Evolutionary conservation across 2,888 invertebrate species (phyloP).

Genomic region (Spilarctia lutea): DNA sequence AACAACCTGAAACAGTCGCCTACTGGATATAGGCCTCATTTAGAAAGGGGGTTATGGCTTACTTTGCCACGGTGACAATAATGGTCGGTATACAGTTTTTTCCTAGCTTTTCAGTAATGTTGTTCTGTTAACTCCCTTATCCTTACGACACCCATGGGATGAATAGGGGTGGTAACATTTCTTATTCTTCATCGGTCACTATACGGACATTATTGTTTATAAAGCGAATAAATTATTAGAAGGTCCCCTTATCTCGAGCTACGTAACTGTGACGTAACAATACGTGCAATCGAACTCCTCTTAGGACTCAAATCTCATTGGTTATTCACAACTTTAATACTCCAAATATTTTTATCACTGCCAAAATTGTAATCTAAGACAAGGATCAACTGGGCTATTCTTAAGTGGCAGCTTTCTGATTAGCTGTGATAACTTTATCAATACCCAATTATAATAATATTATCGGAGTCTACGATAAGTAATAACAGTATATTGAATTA

Average conservation of each 20-base stretch:
- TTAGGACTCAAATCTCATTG: not conserved
- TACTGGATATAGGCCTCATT: too few relatives aligned
- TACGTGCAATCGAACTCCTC: not conserved
- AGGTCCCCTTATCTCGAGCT: not conserved
- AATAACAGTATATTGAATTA: slow-evolving; percentile 5
- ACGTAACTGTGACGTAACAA: not conserved
- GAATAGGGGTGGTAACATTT: too few relatives aligned
- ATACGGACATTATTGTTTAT: not conserved
- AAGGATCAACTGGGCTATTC: slow-evolving; percentile 8
- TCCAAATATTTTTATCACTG: not conserved
- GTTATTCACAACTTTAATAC: not conserved
- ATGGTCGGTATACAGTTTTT: too few relatives aligned
- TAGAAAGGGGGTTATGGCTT: too few relatives aligned
- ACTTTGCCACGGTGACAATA: too few relatives aligned
- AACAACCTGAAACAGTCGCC: too few relatives aligned
- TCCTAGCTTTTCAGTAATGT: too few relatives aligned
- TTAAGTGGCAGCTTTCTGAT: slow-evolving; percentile 12
- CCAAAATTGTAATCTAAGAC: not conserved
- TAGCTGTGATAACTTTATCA: slow-evolving; percentile 35
- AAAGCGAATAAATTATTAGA: not conserved
- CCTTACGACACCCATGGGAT: too few relatives aligned
- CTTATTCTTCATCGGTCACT: too few relatives aligned
- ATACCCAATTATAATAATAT: slow-evolving; percentile 33
- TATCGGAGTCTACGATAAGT: slow-evolving; percentile 16
- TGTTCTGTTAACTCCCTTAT: too few relatives aligned